Base-by-base conservation (phyloP, 2,888 invertebrate genomes). In the Dorcus hopei region DNA sequence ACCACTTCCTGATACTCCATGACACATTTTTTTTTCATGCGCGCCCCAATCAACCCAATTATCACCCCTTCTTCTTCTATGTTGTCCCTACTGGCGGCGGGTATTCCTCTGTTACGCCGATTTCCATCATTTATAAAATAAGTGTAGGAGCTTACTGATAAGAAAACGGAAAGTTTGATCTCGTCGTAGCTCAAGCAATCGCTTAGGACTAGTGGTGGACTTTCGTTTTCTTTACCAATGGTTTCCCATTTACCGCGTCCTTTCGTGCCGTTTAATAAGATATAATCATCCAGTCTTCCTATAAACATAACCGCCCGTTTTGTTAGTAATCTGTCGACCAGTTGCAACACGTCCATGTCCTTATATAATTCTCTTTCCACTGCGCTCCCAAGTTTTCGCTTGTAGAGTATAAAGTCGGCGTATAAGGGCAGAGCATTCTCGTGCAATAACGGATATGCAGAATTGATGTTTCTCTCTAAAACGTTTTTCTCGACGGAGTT, bases 391-490 rank as follows among this genome's bases (percentile, higher is more conserved):
- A 79, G 80, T 60, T 81, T 79, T 58, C 52, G 79, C 74, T 89
- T 89, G 70, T 86, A 83, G 59, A 86, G 82, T 53, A 89, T 77
- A 74, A 88, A 89, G 58, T 82, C 81, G 5, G 85, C 81, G 73
- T 86, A 85, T 2, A 89, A 74, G 1, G 82, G 76, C 3, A 89
- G 62, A 3, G 85, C 84, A 51, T 85, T 80, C 71, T 89, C 89
- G 64, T 89, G 89, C 61, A 89, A 80, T 2, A 89, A 63, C 0
- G 89, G 89, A 72, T 89, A 89, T 0, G 82, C 84, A 0, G 87
- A 87, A 1, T 79, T 77, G 42, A 82, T 80, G 62, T 84, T 83
- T 59, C 72, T 76, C 57, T 70, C 68, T 16, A 75, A 59, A 39
- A 61, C 58, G 14, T 65, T 60, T 52, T 63, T 50, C 3, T 56